phyloP scores from a whole-genome alignment of 2,888 invertebrate genomes.

The Gymnocheta viridis region DNA sequence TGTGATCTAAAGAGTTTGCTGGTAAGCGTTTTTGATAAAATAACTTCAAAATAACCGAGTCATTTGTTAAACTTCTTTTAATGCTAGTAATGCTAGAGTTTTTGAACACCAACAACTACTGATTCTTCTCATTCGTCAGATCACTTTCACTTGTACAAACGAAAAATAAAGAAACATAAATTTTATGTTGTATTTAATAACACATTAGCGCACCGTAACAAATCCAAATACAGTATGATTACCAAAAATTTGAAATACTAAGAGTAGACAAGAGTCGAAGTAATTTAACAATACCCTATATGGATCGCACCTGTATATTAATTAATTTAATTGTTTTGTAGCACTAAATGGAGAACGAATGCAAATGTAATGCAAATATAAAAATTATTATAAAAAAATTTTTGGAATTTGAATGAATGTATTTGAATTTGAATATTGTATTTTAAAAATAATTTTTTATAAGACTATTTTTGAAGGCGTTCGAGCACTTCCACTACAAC shows the following conservation, averaged over 20 bases:
- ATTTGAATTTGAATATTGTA: too few relatives aligned
- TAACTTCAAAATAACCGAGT: not conserved
- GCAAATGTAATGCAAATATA: too few relatives aligned
- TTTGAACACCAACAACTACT: not conserved
- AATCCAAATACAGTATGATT: not conserved
- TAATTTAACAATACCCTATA: not conserved
- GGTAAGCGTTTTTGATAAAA: not conserved
- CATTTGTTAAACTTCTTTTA: too few relatives aligned
- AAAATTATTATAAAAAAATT: too few relatives aligned
- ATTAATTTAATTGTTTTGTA: too few relatives aligned
- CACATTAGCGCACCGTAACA: not conserved
- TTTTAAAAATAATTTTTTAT: too few relatives aligned
- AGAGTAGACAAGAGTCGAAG: not conserved
- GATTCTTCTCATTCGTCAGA: slow-evolving; percentile 1
- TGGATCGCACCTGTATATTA: too few relatives aligned
- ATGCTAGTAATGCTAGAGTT: not conserved
- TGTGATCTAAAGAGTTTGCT: too few relatives aligned
- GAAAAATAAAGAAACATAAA: slow-evolving; percentile 1
- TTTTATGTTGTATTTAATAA: not conserved
- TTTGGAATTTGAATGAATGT: too few relatives aligned
- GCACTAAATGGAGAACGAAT: too few relatives aligned
- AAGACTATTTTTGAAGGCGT: too few relatives aligned
- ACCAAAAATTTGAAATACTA: not conserved
- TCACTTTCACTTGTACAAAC: slow-evolving; percentile 64
- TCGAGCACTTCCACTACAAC: too few relatives aligned